phyloP scores from a whole-genome alignment of 2,888 invertebrate species.

The Priocnemis perturbator region DNA sequence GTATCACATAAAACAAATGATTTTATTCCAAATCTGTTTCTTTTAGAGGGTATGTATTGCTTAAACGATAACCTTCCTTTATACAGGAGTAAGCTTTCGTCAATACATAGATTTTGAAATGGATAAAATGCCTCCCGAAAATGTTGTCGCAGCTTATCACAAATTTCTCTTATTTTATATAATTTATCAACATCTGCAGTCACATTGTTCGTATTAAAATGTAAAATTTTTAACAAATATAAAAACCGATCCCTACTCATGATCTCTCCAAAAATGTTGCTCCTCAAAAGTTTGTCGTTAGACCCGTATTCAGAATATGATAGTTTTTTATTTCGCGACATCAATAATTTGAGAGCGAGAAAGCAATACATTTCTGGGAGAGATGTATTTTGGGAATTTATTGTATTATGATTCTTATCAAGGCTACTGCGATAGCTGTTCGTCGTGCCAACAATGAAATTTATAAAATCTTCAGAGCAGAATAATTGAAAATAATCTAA shows the following conservation, averaged over 20 bases:
- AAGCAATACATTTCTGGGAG: conserved; percentile 17
- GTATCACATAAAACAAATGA: conserved; percentile 16
- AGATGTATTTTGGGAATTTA: background rate
- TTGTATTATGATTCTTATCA: background rate
- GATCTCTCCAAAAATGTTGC: conserved; percentile 12
- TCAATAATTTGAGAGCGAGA: conserved; percentile 6
- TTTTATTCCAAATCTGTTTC: conserved; percentile 22
- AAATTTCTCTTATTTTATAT: conserved; percentile 4
- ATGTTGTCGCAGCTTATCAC: conserved; percentile 2
- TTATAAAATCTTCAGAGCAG: conserved; percentile 10
- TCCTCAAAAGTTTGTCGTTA: conserved; percentile 7
- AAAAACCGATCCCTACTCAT: conserved; percentile 14
- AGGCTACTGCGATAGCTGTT: background rate
- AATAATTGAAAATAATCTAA: conserved; percentile 20
- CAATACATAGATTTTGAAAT: conserved; percentile 6
- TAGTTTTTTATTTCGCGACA: conserved; percentile 16
- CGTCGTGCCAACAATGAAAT: conserved; percentile 10
- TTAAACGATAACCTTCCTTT: conserved; percentile 12
- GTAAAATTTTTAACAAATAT: conserved; percentile 7
- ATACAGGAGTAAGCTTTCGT: conserved; percentile 6
- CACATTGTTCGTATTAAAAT: conserved; percentile 3
- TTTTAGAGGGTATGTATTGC: conserved; percentile 14
- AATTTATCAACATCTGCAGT: background rate
- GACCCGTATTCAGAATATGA: conserved; percentile 9
- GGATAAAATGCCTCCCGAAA: conserved; percentile 8